A percentile compares a stretch with the other conserved stretches of the same genome.
These are phyloP conservation scores for Athetis lepigone DNA, from an alignment of 2,888 invertebrate genomes.

Conservation along the genomic window DNA sequence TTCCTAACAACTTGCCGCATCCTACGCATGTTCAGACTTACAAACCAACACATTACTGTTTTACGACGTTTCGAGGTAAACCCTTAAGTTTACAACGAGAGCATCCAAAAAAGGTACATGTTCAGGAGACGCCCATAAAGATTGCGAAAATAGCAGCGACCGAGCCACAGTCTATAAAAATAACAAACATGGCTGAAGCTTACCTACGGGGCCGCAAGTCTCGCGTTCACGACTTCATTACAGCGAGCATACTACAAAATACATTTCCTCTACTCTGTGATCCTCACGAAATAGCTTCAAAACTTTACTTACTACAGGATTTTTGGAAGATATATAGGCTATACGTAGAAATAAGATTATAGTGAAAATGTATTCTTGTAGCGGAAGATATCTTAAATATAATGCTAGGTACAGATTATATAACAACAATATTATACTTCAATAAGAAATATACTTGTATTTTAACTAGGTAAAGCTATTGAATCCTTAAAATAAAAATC, in stretches of 20 bases:
- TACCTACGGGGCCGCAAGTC: conserved; percentile 51
- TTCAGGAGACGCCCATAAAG: conserved; percentile 60
- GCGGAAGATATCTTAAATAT: too few species aligned
- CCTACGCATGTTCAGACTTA: conserved; percentile 5
- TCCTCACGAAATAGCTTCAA: conserved; percentile 30
- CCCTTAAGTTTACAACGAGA: conserved; percentile 19
- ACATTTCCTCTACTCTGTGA: conserved; percentile 42
- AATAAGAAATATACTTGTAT: too few species aligned
- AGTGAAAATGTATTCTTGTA: not conserved
- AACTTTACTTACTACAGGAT: conserved; percentile 1
- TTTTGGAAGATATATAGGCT: conserved; percentile 3
- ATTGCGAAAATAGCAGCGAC: conserved; percentile 46
- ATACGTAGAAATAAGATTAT: not conserved
- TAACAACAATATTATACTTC: too few species aligned
- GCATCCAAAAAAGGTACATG: conserved; percentile 47
- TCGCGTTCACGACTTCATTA: conserved; percentile 62
- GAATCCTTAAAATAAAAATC: not conserved
- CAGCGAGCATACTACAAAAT: conserved; percentile 50
- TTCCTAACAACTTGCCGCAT: not conserved
- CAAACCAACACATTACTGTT: conserved; percentile 24
- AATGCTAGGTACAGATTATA: too few species aligned
- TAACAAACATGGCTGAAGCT: conserved; percentile 72
- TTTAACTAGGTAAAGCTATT: too few species aligned
- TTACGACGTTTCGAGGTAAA: conserved; percentile 26
- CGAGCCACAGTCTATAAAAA: conserved; percentile 63